Evolutionary conservation across 2,113 vertebrate genomes (phyloP), one percentile per base, ranked within the genome.

Genomic region (Podarcis cretensis): DNA sequence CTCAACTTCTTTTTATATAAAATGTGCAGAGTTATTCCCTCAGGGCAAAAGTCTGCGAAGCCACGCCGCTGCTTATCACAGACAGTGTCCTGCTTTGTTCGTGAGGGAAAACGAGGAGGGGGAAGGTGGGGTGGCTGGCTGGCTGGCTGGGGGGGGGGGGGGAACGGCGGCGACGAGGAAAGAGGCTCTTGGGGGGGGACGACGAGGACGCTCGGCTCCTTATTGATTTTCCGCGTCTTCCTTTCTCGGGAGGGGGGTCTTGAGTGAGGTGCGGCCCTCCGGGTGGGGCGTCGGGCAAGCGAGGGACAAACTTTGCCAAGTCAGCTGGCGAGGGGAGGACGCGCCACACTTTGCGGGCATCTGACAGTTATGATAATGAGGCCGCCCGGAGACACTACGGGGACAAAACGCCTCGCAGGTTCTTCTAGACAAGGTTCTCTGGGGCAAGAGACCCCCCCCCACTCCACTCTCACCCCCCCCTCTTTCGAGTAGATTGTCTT

Each of bases 291-390:
- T 54, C 9, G 48, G 92, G 93, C 83, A 83, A 81, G 96, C 93
- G 97, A 95, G 96, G 96, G 95, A 87, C 94, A 98, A 98, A 98
- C 97, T 98, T 96, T 96, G 95, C 91, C 97, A 97, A 98, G 97
- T 98, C 95, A 79, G 91, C 94, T 93, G 95, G 94, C 96, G 95
- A 95, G 95, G 95, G 92, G 92, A 94, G 48, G 48, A 54, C 48
- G 48, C 86, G 89, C 30, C 91, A 92, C 96, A 94, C 97, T 97
- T 97, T 95, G 92, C 96, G 96, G 97, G 95, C 96, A 97, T 97
- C 97, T 97, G 97, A 97, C 97, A 98, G 97, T 97, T 97, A 97
- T 97, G 96, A 97, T 97, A 98, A 98, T 98, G 96, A 97, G 94
- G 73, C 13, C 86, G 93, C 83, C 48, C 48, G 40, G 88, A 96